phyloP scores from a whole-genome alignment of 2,113 vertebrate species.

The Vanacampus margaritifer region DNA sequence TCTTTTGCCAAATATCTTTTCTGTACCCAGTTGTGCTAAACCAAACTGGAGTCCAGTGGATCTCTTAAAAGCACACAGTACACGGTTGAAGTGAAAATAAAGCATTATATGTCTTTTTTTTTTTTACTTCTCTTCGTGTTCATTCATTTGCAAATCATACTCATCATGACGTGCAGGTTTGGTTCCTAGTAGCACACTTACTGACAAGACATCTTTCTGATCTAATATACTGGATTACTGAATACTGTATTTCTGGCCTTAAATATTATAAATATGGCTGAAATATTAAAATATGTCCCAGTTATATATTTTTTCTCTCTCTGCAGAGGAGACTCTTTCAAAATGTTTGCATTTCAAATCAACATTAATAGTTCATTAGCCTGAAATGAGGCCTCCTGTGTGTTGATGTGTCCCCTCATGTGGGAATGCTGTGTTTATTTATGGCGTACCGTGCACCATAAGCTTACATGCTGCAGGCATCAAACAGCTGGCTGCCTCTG shows the following conservation, averaged over 20 bases:
- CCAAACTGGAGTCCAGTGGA: constrained; percentile 3
- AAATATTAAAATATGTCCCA: constrained; percentile 21
- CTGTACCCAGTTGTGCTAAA: constrained; percentile 10
- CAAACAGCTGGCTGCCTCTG: constrained; percentile 66
- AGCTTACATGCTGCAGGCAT: constrained; percentile 52
- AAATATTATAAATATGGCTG: background rate
- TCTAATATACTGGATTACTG: no score
- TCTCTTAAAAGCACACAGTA: constrained; percentile 6
- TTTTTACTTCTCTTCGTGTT: constrained; percentile 25
- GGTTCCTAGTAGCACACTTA: constrained; percentile 18
- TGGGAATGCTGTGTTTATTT: constrained; percentile 64
- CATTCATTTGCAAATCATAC: constrained; percentile 3
- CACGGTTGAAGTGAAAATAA: constrained; percentile 42
- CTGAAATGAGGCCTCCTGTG: constrained; percentile 59
- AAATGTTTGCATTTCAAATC: constrained; percentile 65
- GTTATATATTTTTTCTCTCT: background rate
- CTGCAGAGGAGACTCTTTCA: constrained; percentile 37
- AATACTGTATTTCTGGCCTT: constrained; percentile 22
- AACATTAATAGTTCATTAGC: constrained; percentile 69
- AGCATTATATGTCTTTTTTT: constrained; percentile 23
- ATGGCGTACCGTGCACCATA: constrained; percentile 44
- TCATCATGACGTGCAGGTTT: constrained; percentile 3
- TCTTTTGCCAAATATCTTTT: background rate
- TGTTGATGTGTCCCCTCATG: constrained; percentile 47
- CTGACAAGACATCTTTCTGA: constrained; percentile 51